phyloP scores from a whole-genome alignment of 2,113 vertebrate genomes.

The Alligator sinensis region DNA sequence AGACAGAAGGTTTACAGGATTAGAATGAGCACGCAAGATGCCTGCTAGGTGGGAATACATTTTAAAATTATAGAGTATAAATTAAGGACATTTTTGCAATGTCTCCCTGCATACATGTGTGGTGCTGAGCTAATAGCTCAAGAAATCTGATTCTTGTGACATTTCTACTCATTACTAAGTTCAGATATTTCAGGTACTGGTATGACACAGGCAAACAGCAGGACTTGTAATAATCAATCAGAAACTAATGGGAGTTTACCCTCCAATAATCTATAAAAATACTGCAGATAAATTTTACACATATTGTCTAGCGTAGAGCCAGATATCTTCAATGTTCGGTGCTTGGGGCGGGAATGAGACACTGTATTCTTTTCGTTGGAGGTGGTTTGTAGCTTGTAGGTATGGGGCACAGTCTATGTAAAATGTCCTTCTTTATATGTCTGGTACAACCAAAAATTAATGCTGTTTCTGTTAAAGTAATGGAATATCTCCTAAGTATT shows the following conservation, averaged over 20 bases:
- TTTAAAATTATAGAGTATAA: not conserved
- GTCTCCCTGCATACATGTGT: not conserved
- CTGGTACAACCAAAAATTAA: not conserved
- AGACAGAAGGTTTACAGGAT: not conserved
- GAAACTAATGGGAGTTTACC: not conserved
- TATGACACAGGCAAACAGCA: not conserved
- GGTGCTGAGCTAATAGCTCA: not conserved
- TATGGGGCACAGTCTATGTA: not conserved
- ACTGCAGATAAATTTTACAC: not conserved
- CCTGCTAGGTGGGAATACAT: not conserved
- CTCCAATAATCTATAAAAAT: not conserved
- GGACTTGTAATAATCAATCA: not conserved
- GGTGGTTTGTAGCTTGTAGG: not conserved
- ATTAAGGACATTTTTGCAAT: not conserved
- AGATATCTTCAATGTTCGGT: not conserved
- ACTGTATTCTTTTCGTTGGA: not conserved
- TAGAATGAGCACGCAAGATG: not conserved
- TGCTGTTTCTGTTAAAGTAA: not conserved
- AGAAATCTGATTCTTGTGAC: not conserved
- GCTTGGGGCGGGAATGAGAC: not conserved
- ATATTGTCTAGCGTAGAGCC: not conserved
- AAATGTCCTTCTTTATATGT: not conserved
- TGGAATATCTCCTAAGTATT: not conserved
- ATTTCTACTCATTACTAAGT: not conserved
- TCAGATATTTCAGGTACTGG: not conserved